Evolutionary conservation across 1,140 invertebrate genomes (phyloP).

Genomic region (Cotesia chilonis): DNA sequence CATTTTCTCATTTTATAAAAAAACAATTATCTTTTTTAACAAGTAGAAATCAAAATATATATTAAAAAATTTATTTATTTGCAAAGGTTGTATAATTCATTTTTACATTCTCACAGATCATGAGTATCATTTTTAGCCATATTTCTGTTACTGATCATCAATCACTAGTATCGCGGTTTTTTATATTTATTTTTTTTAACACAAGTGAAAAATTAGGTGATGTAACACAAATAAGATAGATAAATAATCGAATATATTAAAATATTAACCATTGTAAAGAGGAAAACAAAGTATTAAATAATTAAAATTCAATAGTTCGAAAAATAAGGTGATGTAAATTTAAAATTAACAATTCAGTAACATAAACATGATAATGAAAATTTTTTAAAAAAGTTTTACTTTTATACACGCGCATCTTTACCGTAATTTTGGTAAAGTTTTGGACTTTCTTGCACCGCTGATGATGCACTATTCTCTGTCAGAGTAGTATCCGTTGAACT

Average conservation of each 20-base stretch:
- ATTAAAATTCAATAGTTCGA: too few species aligned
- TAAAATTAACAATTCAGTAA: neutral
- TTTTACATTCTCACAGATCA: neutral
- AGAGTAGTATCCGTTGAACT: slow-evolving; percentile 43
- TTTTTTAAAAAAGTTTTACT: neutral
- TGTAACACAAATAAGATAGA: too few species aligned
- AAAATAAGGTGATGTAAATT: neutral
- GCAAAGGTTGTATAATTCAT: neutral
- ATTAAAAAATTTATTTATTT: neutral
- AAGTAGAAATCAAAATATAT: neutral
- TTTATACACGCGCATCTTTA: slow-evolving; percentile 40
- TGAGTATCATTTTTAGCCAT: too few species aligned
- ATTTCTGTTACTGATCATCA: too few species aligned
- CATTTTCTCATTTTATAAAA: neutral
- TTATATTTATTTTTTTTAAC: too few species aligned
- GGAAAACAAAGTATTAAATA: too few species aligned
- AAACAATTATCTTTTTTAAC: neutral
- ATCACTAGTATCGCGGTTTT: too few species aligned
- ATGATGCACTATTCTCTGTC: slow-evolving; percentile 35
- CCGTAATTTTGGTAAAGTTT: slow-evolving; percentile 62
- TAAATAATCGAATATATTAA: too few species aligned
- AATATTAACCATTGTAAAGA: too few species aligned
- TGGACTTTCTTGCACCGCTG: slow-evolving; percentile 56
- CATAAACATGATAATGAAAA: neutral
- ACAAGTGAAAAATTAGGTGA: too few species aligned